Conservation (phyloP, 2,888 invertebrate species). For the Nemurella pictetii region DNA sequence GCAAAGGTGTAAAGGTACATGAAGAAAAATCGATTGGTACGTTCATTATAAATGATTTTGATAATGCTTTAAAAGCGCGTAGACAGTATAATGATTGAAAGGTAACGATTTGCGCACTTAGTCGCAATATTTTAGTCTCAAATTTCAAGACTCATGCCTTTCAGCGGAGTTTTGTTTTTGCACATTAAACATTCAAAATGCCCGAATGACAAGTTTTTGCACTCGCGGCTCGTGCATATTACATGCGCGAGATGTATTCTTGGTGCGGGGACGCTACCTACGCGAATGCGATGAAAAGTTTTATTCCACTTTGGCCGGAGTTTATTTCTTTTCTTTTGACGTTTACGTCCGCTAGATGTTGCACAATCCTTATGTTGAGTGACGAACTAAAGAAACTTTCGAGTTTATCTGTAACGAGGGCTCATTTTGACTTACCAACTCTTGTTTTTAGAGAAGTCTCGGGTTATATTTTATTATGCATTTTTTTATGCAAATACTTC, state of each 20-base stretch:
- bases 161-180: conserved; percentile 5
- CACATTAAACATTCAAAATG: conserved; percentile 19
- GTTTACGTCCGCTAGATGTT: conserved; percentile 1
- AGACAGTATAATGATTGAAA: too few relatives aligned
- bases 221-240: conserved; percentile 18
- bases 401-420: conserved; percentile 7
- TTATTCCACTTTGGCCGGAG: conserved; percentile 16
- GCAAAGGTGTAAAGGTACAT: too few relatives aligned
- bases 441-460: background rate
- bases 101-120: background rate
- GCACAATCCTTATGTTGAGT: conserved; percentile 18
- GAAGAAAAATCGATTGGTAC: too few relatives aligned
- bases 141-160: background rate
- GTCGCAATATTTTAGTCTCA: conserved; percentile 4
- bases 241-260: conserved; percentile 2
- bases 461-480: background rate
- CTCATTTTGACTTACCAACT: background rate
- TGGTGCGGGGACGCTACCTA: background rate
- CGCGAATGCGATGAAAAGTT: conserved; percentile 21
- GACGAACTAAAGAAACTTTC: conserved; percentile 11
- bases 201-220: conserved; percentile 19
- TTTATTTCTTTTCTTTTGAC: conserved; percentile 24
- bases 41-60: too few relatives aligned
- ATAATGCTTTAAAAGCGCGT: too few relatives aligned
- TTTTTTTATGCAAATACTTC: background rate